These are phyloP conservation scores for Silurus lanzhouensis DNA, from an alignment of 2,797 vertebrate genomes.

Conservation along the genomic window DNA sequence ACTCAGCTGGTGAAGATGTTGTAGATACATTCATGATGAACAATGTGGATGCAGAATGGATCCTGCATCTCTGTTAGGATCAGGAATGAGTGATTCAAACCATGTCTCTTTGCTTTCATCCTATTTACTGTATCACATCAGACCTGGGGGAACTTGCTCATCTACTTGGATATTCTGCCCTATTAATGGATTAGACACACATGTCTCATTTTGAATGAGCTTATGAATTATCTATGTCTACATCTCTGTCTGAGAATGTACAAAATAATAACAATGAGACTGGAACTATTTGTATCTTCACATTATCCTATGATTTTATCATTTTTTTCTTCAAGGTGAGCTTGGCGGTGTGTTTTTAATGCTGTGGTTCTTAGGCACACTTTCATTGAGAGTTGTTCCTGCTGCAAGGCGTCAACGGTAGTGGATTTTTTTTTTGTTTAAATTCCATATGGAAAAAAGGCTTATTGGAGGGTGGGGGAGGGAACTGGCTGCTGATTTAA, in stretches of 20 bases:
- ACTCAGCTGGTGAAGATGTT: constrained; percentile 77
- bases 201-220: constrained; percentile 68
- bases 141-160: constrained; percentile 65
- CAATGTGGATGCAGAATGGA: constrained; percentile 74
- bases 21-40: constrained; percentile 82
- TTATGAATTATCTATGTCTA: constrained; percentile 75
- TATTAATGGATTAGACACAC: constrained; percentile 71
- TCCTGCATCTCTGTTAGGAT: constrained; percentile 67
- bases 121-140: constrained; percentile 66
- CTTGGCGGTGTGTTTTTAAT: constrained; percentile 68
- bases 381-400: constrained; percentile 71
- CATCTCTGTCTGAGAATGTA: constrained; percentile 69
- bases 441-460: constrained; percentile 73
- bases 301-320: constrained; percentile 75
- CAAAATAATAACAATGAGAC: constrained; percentile 71
- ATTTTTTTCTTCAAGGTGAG: constrained; percentile 79
- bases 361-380: constrained; percentile 70
- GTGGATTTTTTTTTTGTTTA: constrained; percentile 64
- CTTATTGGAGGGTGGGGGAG: constrained; percentile 49
- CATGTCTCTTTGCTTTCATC: constrained; percentile 61
- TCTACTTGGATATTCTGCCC: constrained; percentile 65
- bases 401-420: constrained; percentile 57
- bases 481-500: constrained; percentile 35
- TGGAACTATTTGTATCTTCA: constrained; percentile 75
- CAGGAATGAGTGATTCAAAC: constrained; percentile 68